Conservation (phyloP, 2,797 vertebrate genomes). For the Kryptolebias ocellatus region DNA sequence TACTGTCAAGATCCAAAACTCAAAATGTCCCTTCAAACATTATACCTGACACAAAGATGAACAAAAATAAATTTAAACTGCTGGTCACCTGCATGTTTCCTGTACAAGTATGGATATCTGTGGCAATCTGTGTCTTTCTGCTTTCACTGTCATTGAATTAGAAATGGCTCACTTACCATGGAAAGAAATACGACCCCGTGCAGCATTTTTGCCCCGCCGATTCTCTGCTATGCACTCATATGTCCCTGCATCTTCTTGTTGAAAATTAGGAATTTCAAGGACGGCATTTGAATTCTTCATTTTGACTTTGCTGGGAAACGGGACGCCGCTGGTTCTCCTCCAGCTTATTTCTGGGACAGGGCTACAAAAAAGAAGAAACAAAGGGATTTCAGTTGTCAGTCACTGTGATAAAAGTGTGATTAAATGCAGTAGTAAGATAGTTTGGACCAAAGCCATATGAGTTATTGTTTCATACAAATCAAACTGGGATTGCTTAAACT, state of each 20-base stretch:
- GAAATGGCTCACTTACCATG: conserved; percentile 83
- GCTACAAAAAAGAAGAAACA: conserved; percentile 74
- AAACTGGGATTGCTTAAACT: conserved; percentile 43
- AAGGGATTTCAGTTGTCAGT: conserved; percentile 54
- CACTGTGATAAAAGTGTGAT: conserved; percentile 53
- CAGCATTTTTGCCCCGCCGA: conserved; percentile 90
- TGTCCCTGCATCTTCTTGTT: conserved; percentile 92
- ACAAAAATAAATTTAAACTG: too few species aligned
- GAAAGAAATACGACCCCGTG: conserved; percentile 91
- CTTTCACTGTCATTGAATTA: conserved; percentile 25
- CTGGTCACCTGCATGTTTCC: background rate
- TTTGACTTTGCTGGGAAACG: conserved; percentile 90
- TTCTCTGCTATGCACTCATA: conserved; percentile 96
- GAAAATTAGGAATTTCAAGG: conserved; percentile 92
- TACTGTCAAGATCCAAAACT: background rate
- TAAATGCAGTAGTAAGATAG: conserved; percentile 27
- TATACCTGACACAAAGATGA: too few species aligned
- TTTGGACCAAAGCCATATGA: conserved; percentile 34
- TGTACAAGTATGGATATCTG: conserved; percentile 13
- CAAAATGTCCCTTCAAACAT: background rate
- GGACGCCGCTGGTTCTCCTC: conserved; percentile 90
- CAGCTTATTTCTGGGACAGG: conserved; percentile 94
- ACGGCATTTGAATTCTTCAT: conserved; percentile 89
- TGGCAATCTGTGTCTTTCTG: conserved; percentile 13
- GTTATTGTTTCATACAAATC: conserved; percentile 49